Base-by-base conservation (phyloP, 2,797 vertebrate species). In the Enoplosus armatus region DNA sequence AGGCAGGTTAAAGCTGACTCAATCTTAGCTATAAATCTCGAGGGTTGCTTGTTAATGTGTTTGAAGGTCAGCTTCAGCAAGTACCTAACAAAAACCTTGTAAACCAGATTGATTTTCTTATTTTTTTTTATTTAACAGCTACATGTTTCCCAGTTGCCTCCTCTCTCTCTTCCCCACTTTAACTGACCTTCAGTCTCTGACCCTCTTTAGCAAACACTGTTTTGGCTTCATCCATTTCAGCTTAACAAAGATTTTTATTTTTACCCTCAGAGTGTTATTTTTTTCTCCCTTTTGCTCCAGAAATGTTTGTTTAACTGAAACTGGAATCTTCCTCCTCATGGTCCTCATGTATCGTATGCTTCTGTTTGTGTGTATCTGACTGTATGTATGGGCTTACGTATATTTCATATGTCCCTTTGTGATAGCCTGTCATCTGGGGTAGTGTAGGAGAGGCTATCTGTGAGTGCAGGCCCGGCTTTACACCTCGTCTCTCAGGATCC, bases 401-500 rank as follows among this genome's bases (percentile, higher is more conserved):
- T n/a, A n/a, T 76, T 27, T 50, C 31, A 41, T 39, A 29, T 6
- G 27, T 31, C 20, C 54, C 41, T 82, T 74, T 73, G 66, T 55
- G n/a, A 58, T 35, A 22, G 50, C 26, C 41, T 69, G 67, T 86
- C 81, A 63, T 65, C 64, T 22, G 79, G 71, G 64, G 63, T 48
- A 6, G 39, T 69, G 33, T 60, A 54, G 29, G 27, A 65, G 35
- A 72, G 82, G 59, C 73, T 91, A 90, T 90, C 83, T 22, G 75
- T 11, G 61, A 68, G 56, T 8, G 31, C 87, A 87, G 83, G 18
- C 80, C 69, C 59, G 5, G 81, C 81, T 86, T 71, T 70, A 43
- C 80, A 60, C 79, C 73, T 77, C 75, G 75, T 82, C 72, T 75
- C 82, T 45, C 68, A 58, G 83, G 72, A 61, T 80, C 69, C 79